Evolutionary conservation across 2,113 vertebrate genomes (phyloP), one percentile per base, ranked within the genome.

Genomic region (Epinephelus lanceolatus): DNA sequence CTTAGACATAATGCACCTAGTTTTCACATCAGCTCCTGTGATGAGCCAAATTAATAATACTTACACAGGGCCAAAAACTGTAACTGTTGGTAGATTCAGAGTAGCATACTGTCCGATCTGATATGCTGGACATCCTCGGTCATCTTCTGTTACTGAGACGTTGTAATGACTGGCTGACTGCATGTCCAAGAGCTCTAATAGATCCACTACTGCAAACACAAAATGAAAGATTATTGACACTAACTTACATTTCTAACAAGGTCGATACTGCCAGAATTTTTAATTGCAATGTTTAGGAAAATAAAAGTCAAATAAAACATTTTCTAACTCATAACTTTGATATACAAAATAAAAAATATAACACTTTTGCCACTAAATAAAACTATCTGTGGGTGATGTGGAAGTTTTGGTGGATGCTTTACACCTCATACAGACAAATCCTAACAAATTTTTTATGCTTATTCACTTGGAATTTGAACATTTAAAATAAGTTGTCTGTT

Each of bases 61-160:
- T 80, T 61, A 90, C 76, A 61, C 45, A 23, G 55, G 62, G 33
- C 71, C 78, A 3, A 87, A 87, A 0, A 76, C 52, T 42, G 49
- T 12, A 25, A 67, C 57, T 59, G 85, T 74, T 12, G 71, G 63
- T 45, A 83, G 65, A 27, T 52, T 49, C 15, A 79, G 47, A 6
- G 86, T 77, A 8, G 86, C 65, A 15, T 83, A 80, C 47, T 87
- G 65, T 70, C 71, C 85, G 37, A 77, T 86, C 40, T 86, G 67
- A 68, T 74, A 85, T 49, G 84, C 81, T 17, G 59, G 30, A 23
- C 80, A 67, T 25, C 81, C 84, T 42, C 15, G 8, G 4, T 74
- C 83, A 59, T 88, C 83, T 49, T 78, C 47, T 52, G 47, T 23
- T 21, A n/a, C 11, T 42, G 88, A 83, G 19, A 86, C 63, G 23